Conservation (phyloP, 2,888 invertebrate genomes). For the Germaria angustata region DNA sequence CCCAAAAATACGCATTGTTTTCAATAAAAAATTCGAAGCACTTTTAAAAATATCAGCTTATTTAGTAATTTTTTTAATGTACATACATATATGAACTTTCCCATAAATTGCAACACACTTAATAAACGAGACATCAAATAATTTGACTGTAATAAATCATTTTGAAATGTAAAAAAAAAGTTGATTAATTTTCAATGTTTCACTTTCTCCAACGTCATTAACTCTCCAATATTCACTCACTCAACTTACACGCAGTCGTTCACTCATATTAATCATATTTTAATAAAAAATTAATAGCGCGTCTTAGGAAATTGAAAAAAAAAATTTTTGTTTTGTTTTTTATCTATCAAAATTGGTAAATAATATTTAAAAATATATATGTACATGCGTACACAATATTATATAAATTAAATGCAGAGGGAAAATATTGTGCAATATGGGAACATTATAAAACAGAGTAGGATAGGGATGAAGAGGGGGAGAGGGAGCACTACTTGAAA, state of each 20-base stretch:
- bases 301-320: background rate
- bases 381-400: background rate
- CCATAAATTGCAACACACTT: background rate
- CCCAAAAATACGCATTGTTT: too few relatives aligned
- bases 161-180: background rate
- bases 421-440: background rate
- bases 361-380: background rate
- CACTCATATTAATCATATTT: background rate
- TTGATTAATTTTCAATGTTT: slow-evolving; percentile 12
- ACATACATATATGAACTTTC: too few relatives aligned
- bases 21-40: too few relatives aligned
- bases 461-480: too few relatives aligned
- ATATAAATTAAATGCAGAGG: background rate
- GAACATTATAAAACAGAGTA: too few relatives aligned
- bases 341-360: slow-evolving; percentile 3
- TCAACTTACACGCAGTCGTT: slow-evolving; percentile 4
- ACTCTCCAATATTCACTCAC: background rate
- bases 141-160: slow-evolving; percentile 37
- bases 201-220: slow-evolving; percentile 55
- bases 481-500: too few relatives aligned
- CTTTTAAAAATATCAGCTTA: too few relatives aligned
- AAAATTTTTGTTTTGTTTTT: too few relatives aligned
- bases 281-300: background rate
- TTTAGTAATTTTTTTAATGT: background rate
- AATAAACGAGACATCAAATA: background rate